Evolutionary conservation across 2,888 invertebrate genomes (phyloP).

Genomic region (Dilophus febrilis): DNA sequence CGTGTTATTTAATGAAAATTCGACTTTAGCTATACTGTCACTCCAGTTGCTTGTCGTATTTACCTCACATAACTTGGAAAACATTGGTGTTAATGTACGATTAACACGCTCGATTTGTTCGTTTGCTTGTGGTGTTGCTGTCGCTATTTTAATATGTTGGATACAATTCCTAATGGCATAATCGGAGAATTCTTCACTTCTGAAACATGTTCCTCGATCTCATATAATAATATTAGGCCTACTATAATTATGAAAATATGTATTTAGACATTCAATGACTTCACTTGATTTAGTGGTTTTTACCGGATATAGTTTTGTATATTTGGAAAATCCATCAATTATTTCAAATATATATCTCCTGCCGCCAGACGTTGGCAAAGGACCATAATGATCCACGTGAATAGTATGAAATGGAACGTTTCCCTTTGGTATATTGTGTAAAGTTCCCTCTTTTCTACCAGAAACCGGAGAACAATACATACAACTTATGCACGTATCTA

Average conservation of each 20-base stretch:
- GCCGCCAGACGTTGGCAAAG: background rate
- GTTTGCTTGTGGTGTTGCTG: constrained; percentile 11
- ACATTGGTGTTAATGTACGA: constrained; percentile 1
- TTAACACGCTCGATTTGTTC: constrained; percentile 12
- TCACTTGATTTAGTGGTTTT: background rate
- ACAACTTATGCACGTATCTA: background rate
- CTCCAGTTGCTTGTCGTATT: constrained; percentile 8
- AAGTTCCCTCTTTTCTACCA: background rate
- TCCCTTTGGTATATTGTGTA: background rate
- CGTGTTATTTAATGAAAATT: constrained; percentile 14
- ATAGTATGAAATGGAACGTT: too few relatives aligned
- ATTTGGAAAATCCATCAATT: constrained; percentile 1
- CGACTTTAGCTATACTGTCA: constrained; percentile 9
- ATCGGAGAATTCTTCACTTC: background rate
- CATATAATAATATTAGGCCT: background rate
- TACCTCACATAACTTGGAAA: background rate
- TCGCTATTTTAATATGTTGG: constrained; percentile 10
- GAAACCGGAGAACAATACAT: background rate
- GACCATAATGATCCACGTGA: constrained; percentile 1
- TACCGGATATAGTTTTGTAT: background rate
- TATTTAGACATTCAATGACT: background rate
- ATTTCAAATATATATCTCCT: background rate
- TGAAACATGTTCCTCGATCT: constrained; percentile 7
- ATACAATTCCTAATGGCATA: constrained; percentile 8
- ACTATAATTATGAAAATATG: constrained; percentile 3